phyloP scores from a whole-genome alignment of 2,888 invertebrate genomes.

The Xestobium rufovillosum region DNA sequence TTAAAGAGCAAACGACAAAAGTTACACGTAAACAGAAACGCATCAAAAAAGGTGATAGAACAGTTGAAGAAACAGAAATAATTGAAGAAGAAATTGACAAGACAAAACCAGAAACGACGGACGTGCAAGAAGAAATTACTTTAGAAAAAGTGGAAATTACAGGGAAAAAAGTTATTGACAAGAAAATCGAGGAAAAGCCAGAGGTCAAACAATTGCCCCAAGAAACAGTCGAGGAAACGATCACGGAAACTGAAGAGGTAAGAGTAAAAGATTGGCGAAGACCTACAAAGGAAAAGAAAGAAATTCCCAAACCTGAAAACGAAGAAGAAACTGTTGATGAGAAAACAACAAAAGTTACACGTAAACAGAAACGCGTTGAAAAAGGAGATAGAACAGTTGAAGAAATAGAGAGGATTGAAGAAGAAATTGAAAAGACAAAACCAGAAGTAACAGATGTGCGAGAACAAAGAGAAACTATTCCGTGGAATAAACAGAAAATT shows the following conservation, averaged over 20 bases:
- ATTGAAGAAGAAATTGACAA: slow-evolving; percentile 29
- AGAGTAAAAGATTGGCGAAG: slow-evolving; percentile 18
- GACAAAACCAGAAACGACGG: slow-evolving; percentile 43
- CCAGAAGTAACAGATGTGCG: slow-evolving; percentile 9
- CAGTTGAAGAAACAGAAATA: slow-evolving; percentile 32
- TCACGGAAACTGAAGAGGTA: slow-evolving; percentile 24
- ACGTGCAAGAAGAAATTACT: slow-evolving; percentile 5
- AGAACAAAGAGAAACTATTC: slow-evolving; percentile 20
- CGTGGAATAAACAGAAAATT: slow-evolving; percentile 17
- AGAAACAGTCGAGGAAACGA: slow-evolving; percentile 29
- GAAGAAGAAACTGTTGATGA: slow-evolving; percentile 21
- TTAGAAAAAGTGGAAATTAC: slow-evolving; percentile 10
- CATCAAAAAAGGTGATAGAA: slow-evolving; percentile 42
- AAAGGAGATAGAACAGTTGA: slow-evolving; percentile 19
- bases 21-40: too few relatives aligned
- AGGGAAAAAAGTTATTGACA: slow-evolving; percentile 22
- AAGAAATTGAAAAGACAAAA: slow-evolving; percentile 20
- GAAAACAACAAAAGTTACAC: slow-evolving; percentile 6
- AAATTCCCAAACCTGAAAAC: slow-evolving; percentile 17
- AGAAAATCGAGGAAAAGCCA: slow-evolving; percentile 36
- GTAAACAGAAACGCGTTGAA: slow-evolving; percentile 19
- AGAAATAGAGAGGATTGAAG: slow-evolving; percentile 16
- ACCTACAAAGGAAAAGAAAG: slow-evolving; percentile 18
- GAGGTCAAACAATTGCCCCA: slow-evolving; percentile 19
- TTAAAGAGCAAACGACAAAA: slow-evolving; percentile 11